Evolutionary conservation across 2,797 vertebrate species (phyloP), one percentile per base, ranked within the genome.

Genomic region (Siniperca scherzeri): DNA sequence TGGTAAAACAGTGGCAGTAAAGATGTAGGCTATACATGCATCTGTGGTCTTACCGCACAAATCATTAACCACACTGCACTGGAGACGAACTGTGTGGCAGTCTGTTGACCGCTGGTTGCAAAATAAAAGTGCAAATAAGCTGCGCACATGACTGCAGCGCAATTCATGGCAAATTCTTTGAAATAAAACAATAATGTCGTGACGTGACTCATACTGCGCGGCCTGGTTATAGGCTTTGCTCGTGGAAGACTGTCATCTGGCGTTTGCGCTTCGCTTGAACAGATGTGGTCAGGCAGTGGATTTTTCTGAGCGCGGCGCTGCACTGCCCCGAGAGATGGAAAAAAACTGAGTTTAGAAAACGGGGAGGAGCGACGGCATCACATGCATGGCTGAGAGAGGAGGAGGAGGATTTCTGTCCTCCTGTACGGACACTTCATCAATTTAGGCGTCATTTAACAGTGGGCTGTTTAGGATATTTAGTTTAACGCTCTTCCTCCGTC

Each of bases 351-450:
- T 9, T 53, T 1, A 60, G 33, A 4, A 22, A 85, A 62, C 8
- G 59, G 84, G 89, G 93, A 65, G 92, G 91, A 82, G 91, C 87
- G 0, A 66, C 44, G 12, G 38, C 16, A 33, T 53, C 85, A 81
- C 56, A 25, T 57, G 42, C 66, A 72, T 61, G 81, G 81, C 36
- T 1, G 36, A 0, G 30, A 53, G 70, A 30, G 44, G 82, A 67
- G 81, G 73, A 48, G 38, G 12, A 80, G 81, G 59, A 25, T 60
- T 0, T 33, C 75, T 6, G 68, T 76, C 77, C 74, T 77, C 68
- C 74, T n/a, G 42, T 33, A 22, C 22, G 27, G 17, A 70, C 71
- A 25, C 71, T 44, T 65, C 72, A 59, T 67, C 75, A 22, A 3
- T 25, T 5, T 40, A 8, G 21, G 2, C 44, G 50, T 50, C 7